Percentiles rank a stretch among this genome's conserved stretches.
phyloP scores from a whole-genome alignment of 1,140 invertebrate genomes.

The Chelonus insularis region DNA sequence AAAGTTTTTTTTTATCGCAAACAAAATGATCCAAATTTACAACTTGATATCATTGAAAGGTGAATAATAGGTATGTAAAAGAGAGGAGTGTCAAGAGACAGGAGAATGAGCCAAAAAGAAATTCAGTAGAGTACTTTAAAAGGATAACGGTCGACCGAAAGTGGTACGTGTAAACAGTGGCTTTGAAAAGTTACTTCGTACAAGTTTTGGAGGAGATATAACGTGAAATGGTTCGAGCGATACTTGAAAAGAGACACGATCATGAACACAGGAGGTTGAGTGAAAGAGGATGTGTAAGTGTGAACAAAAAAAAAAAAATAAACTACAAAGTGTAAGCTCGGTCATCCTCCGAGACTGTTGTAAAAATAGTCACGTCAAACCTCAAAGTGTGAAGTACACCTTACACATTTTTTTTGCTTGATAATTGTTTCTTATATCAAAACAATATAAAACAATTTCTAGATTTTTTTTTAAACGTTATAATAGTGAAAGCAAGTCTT shows the following conservation, averaged over 20 bases:
- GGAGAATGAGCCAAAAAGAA: neutral
- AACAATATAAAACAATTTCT: too few species aligned
- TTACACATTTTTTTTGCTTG: neutral
- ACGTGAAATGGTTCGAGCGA: constrained; percentile 10
- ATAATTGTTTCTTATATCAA: too few species aligned
- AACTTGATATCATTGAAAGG: neutral
- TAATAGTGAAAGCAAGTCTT: neutral
- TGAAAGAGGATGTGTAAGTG: neutral
- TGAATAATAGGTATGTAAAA: neutral
- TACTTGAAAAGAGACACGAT: constrained; percentile 7
- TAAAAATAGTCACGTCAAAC: constrained; percentile 7
- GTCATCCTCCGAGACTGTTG: neutral
- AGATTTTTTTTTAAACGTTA: too few species aligned
- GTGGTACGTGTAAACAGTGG: constrained; percentile 27
- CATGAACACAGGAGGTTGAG: neutral
- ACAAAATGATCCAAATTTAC: neutral
- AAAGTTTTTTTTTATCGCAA: neutral
- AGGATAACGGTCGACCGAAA: constrained; percentile 20
- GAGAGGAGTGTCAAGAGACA: constrained; percentile 13
- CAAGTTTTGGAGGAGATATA: constrained; percentile 15
- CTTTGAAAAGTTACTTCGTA: constrained; percentile 15
- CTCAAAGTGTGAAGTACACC: neutral
- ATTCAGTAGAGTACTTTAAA: constrained; percentile 17
- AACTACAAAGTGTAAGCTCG: neutral
- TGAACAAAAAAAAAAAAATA: neutral